These are phyloP conservation scores for Microctenopoma lineatum DNA, from an alignment of 2,797 vertebrate genomes.

Conservation along the genomic window DNA sequence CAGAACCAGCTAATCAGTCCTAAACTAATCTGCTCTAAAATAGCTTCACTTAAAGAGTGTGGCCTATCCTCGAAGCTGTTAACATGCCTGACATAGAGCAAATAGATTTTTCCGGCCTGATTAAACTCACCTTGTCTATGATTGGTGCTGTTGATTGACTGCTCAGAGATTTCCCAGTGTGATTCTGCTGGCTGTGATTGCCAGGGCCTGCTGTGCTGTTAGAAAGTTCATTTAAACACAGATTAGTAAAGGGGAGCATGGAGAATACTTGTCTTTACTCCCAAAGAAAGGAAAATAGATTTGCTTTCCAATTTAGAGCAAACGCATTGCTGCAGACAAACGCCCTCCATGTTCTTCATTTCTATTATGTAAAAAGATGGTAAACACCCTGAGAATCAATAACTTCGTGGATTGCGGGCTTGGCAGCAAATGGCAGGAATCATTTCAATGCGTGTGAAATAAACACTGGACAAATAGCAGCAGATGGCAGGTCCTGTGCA, in stretches of 20 bases:
- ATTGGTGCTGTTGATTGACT: slow-evolving; percentile 59
- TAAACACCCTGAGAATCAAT: not conserved
- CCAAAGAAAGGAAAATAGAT: slow-evolving; percentile 35
- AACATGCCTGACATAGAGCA: slow-evolving; percentile 46
- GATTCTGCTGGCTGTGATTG: slow-evolving; percentile 51
- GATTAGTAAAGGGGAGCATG: slow-evolving; percentile 31
- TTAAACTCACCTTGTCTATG: slow-evolving; percentile 54
- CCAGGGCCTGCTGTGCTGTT: slow-evolving; percentile 22
- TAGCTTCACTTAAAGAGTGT: slow-evolving; percentile 33
- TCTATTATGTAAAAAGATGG: not conserved
- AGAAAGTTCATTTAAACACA: slow-evolving; percentile 37
- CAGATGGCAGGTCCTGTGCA: slow-evolving; percentile 21
- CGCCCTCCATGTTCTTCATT: not conserved
- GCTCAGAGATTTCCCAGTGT: slow-evolving; percentile 59
- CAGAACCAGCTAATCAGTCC: slow-evolving; percentile 55
- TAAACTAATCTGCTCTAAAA: slow-evolving; percentile 55
- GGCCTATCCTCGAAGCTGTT: slow-evolving; percentile 26
- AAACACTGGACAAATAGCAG: not conserved
- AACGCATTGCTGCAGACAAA: not conserved
- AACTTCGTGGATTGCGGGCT: not conserved
- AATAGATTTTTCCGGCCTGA: slow-evolving; percentile 59
- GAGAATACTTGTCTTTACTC: slow-evolving; percentile 20
- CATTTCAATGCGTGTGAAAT: no score
- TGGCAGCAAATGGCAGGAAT: no score
- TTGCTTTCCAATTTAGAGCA: slow-evolving; percentile 3